Percentiles rank a stretch among this genome's conserved stretches.
phyloP scores from a whole-genome alignment of 2,797 vertebrate species.

The Ctenopoma kingsleyae region DNA sequence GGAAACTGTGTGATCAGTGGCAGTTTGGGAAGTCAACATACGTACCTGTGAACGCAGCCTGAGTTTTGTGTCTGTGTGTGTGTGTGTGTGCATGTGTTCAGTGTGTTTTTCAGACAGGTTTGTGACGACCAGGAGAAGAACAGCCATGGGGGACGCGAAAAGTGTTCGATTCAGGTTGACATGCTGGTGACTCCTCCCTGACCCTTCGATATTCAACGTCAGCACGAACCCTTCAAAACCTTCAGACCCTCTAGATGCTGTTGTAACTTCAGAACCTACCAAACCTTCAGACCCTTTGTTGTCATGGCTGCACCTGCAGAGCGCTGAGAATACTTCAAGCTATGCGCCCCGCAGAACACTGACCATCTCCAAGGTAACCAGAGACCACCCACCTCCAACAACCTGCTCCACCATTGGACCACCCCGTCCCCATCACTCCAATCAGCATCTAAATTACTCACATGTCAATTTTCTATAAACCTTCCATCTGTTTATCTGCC shows the following conservation, averaged over 20 bases:
- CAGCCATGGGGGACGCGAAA: slow-evolving; percentile 44
- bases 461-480: neutral
- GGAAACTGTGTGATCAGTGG: neutral
- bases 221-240: slow-evolving; percentile 53
- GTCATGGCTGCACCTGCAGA: slow-evolving; percentile 65
- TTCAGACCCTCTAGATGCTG: neutral
- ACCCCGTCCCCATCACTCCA: slow-evolving; percentile 38
- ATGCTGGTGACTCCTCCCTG: slow-evolving; percentile 73
- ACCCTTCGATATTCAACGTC: slow-evolving; percentile 62
- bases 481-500: neutral
- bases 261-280: slow-evolving; percentile 14
- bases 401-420: slow-evolving; percentile 54
- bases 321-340: slow-evolving; percentile 49
- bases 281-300: slow-evolving; percentile 13
- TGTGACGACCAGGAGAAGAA: slow-evolving; percentile 73
- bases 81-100: slow-evolving; percentile 7
- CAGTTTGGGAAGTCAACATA: too few species aligned
- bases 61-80: neutral
- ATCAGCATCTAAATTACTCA: slow-evolving; percentile 41
- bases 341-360: slow-evolving; percentile 24
- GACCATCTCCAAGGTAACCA: slow-evolving; percentile 56
- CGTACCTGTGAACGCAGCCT: neutral
- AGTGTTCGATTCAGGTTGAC: slow-evolving; percentile 53
- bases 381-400: slow-evolving; percentile 41
- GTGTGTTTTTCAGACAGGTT: slow-evolving; percentile 61